Percentiles rank a stretch among this genome's conserved stretches.
Evolutionary conservation across 2,113 vertebrate genomes (phyloP).

Genomic region (Collichthys lucidus): DNA sequence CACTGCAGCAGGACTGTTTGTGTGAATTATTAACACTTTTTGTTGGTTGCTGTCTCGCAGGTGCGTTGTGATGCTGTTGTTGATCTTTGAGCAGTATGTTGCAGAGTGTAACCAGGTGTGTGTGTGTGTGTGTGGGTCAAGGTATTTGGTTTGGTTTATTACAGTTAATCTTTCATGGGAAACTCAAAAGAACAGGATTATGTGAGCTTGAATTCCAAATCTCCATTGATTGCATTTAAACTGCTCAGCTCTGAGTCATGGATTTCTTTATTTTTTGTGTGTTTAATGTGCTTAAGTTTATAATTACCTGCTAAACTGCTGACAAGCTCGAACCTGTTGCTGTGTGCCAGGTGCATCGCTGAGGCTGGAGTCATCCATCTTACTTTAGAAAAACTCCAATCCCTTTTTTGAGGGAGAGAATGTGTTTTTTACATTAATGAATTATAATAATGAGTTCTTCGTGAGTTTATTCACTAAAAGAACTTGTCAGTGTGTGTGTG

Average conservation of each 20-base stretch:
- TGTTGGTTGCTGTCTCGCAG: too few relatives aligned
- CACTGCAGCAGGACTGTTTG: too few relatives aligned
- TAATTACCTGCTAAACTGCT: not conserved
- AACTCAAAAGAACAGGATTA: not conserved
- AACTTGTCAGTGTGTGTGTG: too few relatives aligned
- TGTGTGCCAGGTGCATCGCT: not conserved
- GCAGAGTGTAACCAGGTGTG: too few relatives aligned
- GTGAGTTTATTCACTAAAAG: not conserved
- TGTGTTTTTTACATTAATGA: not conserved
- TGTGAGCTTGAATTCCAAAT: not conserved
- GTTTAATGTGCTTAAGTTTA: not conserved
- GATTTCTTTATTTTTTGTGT: not conserved
- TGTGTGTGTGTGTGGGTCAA: too few relatives aligned
- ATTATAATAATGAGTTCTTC: not conserved
- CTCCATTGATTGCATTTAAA: not conserved
- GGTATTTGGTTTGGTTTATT: too few relatives aligned
- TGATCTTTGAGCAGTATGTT: too few relatives aligned
- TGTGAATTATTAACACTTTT: too few relatives aligned
- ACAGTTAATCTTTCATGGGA: not conserved
- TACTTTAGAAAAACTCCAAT: not conserved
- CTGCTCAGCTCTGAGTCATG: not conserved
- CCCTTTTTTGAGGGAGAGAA: not conserved
- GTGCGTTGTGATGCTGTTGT: too few relatives aligned
- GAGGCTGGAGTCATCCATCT: not conserved
- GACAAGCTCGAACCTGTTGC: not conserved